These are phyloP conservation scores for Lophotis ruficrista DNA, from an alignment of 2,113 vertebrate species.

Conservation along the genomic window DNA sequence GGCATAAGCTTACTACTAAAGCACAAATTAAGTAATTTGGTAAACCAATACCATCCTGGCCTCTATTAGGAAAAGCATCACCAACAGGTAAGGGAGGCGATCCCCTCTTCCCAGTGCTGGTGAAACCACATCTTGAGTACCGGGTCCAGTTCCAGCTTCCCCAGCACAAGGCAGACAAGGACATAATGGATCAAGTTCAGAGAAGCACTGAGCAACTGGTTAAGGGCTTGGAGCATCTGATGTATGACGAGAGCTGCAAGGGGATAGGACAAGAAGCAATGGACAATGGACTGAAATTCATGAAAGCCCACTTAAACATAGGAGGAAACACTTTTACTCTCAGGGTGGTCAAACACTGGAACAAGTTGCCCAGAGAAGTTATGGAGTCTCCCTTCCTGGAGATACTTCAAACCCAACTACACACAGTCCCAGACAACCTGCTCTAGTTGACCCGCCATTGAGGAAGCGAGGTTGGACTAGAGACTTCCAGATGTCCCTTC, in stretches of 20 bases:
- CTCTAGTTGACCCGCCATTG: rapidly evolving
- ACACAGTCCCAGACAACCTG: rapidly evolving
- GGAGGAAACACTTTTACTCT: neutral
- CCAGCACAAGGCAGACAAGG: neutral
- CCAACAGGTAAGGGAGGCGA: neutral
- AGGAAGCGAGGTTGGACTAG: neutral
- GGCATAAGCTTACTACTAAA: neutral
- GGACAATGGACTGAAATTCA: neutral
- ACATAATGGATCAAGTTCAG: neutral
- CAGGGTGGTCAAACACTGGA: neutral
- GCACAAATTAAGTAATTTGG: neutral
- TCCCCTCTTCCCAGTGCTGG: neutral
- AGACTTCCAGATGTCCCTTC: neutral
- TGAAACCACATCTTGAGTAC: neutral
- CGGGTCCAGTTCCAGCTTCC: neutral
- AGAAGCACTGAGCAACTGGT: neutral
- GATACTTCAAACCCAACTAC: neutral
- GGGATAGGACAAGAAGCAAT: neutral
- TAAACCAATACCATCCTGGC: neutral
- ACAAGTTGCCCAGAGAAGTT: neutral
- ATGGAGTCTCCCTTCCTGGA: neutral
- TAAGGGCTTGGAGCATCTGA: neutral
- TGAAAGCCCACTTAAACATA: neutral
- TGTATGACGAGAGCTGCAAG: neutral
- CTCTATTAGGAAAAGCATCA: neutral